phyloP scores from a whole-genome alignment of 2,797 vertebrate genomes.

The Characodon lateralis region DNA sequence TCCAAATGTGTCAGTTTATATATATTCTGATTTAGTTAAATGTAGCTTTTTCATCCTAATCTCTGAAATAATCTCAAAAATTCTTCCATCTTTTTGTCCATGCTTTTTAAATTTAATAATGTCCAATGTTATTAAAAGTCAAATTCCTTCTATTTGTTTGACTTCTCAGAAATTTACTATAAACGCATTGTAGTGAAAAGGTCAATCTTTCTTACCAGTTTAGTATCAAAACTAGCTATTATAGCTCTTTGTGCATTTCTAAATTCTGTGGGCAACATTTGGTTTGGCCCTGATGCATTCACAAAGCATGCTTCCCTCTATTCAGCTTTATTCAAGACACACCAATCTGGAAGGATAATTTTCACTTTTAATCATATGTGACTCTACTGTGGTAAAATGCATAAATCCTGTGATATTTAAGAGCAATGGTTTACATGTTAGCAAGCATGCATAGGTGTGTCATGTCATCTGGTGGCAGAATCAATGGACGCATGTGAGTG shows the following conservation, averaged over 20 bases:
- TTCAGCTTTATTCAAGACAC: not conserved
- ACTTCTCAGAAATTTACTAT: not conserved
- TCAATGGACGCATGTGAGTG: slow-evolving; percentile 69
- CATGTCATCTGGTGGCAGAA: slow-evolving; percentile 55
- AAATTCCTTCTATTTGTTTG: not conserved
- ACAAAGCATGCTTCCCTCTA: not conserved
- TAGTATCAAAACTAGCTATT: not conserved
- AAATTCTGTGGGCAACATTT: not conserved
- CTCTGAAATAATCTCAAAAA: not conserved
- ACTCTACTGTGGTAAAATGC: not conserved
- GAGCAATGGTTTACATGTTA: slow-evolving; percentile 28
- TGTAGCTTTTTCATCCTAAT: not conserved
- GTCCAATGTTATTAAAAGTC: not conserved
- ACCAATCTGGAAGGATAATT: not conserved
- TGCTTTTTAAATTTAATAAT: not conserved
- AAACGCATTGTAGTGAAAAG: not conserved
- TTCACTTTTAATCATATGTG: not conserved
- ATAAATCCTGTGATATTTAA: not conserved
- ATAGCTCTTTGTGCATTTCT: not conserved
- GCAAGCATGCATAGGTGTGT: slow-evolving; percentile 55
- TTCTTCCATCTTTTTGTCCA: not conserved
- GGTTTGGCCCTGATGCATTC: slow-evolving; percentile 6
- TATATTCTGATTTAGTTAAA: not conserved
- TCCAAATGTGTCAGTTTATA: not conserved
- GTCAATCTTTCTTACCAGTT: not conserved